Evolutionary conservation across 2,888 invertebrate genomes (phyloP).

Genomic region (Aphodius sticticus): DNA sequence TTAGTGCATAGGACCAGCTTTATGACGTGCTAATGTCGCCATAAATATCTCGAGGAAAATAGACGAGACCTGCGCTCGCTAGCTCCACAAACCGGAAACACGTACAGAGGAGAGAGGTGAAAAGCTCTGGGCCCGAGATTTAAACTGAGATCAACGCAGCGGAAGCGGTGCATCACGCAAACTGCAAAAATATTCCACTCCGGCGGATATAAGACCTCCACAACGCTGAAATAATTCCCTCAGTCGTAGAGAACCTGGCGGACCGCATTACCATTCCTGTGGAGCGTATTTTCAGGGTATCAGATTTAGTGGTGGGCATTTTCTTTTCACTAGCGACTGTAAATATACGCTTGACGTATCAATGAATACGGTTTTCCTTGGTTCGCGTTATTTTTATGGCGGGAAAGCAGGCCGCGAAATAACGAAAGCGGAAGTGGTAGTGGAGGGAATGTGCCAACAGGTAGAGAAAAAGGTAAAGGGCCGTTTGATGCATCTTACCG

Average conservation of each 20-base stretch:
- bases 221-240: neutral
- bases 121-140: conserved; percentile 30
- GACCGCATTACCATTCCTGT: neutral
- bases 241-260: neutral
- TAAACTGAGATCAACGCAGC: conserved; percentile 42
- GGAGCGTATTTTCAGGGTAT: neutral
- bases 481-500: neutral
- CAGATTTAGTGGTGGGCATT: neutral
- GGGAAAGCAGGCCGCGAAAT: neutral
- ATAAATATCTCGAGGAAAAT: conserved; percentile 22
- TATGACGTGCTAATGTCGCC: conserved; percentile 21
- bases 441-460: neutral
- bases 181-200: conserved; percentile 46
- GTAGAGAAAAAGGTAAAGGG: conserved; percentile 13
- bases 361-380: neutral
- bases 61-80: neutral
- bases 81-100: neutral
- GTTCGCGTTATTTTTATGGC: neutral
- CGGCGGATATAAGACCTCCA: conserved; percentile 40
- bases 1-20: conserved; percentile 7
- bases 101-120: neutral
- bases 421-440: neutral
- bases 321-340: neutral
- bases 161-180: conserved; percentile 45
- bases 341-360: neutral